Conservation (phyloP, 2,888 invertebrate genomes). For the Perithous albicinctus region DNA sequence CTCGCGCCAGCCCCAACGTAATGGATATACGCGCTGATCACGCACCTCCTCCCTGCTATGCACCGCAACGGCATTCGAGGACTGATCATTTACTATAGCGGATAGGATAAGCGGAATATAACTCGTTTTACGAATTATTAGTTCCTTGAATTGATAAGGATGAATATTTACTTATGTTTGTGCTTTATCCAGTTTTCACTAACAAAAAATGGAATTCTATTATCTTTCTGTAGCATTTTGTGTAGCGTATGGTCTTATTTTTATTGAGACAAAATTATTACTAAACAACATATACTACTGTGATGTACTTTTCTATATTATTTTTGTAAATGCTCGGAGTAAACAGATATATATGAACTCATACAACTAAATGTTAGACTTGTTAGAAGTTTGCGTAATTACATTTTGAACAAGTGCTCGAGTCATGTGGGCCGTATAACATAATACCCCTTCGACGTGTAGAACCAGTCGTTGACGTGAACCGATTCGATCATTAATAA, state of each 20-base stretch:
- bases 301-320: background rate
- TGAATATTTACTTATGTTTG: background rate
- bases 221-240: background rate
- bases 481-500: constrained; percentile 29
- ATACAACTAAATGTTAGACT: no score
- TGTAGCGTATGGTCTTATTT: background rate
- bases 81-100: constrained; percentile 28
- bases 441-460: background rate
- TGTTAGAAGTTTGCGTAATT: no score
- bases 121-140: constrained; percentile 3
- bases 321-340: background rate
- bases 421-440: background rate
- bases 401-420: background rate
- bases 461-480: background rate
- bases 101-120: background rate
- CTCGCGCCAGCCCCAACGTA: constrained; percentile 28
- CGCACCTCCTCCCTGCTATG: constrained; percentile 13
- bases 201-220: no score
- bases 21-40: background rate
- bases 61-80: constrained; percentile 15
- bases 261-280: background rate
- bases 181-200: background rate
- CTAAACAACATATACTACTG: background rate
- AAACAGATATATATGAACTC: background rate
- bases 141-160: background rate